Conservation (phyloP, 1,140 invertebrate species). For the Drosophila tani region DNA sequence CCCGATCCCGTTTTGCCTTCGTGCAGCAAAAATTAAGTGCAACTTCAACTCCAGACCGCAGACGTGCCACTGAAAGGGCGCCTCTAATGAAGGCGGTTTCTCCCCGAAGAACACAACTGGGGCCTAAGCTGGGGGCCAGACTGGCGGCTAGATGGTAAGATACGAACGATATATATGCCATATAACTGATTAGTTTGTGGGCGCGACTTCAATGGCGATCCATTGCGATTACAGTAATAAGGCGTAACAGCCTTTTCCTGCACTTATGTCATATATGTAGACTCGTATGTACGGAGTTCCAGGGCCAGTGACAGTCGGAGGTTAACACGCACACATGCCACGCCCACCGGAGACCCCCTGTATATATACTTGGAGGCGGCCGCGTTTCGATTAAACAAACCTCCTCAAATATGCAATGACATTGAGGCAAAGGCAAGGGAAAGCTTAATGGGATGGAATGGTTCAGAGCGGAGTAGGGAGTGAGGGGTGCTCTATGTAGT, state of each 20-base stretch:
- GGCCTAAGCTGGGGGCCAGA: background rate
- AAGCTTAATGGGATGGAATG: conserved; percentile 10
- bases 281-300: background rate
- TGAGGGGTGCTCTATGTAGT: background rate
- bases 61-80: conserved; percentile 38
- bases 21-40: conserved; percentile 41
- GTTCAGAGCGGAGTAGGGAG: too few species aligned
- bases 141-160: background rate
- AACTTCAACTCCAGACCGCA: conserved; percentile 45
- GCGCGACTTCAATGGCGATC: conserved; percentile 51
- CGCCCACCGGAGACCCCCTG: conserved; percentile 17
- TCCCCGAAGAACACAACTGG: background rate
- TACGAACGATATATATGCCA: conserved; percentile 22
- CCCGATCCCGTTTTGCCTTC: conserved; percentile 30
- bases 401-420: conserved; percentile 77
- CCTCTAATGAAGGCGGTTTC: conserved; percentile 29
- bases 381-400: conserved; percentile 79
- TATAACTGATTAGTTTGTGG: conserved; percentile 42
- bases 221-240: conserved; percentile 49
- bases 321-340: conserved; percentile 58
- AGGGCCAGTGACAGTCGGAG: conserved; percentile 41
- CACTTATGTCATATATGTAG: conserved; percentile 68
- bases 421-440: conserved; percentile 71
- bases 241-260: conserved; percentile 44
- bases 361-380: conserved; percentile 21